A percentile compares a stretch with the other conserved stretches of the same genome.
These are phyloP conservation scores for Anguilla obscura DNA, from an alignment of 2,797 vertebrate species.

Conservation along the genomic window DNA sequence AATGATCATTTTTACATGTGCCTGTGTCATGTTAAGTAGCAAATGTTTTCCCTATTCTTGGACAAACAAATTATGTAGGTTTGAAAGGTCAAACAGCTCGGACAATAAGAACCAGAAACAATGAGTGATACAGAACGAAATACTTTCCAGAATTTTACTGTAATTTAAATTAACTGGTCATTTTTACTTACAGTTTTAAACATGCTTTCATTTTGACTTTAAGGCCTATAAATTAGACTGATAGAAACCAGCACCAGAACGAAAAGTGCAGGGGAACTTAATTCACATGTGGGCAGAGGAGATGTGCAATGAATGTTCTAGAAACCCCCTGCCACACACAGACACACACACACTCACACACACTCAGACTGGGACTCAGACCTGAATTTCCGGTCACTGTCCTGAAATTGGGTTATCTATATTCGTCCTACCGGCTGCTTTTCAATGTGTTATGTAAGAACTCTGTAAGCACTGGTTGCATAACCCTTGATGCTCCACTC, in stretches of 20 bases:
- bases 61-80: neutral
- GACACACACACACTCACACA: slow-evolving; percentile 16
- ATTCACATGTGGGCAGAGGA: slow-evolving; percentile 10
- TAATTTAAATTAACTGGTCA: neutral
- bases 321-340: neutral
- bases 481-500: slow-evolving; percentile 53
- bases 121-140: neutral
- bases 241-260: neutral
- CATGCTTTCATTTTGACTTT: neutral
- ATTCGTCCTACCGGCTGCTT: slow-evolving; percentile 67
- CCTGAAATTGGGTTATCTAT: slow-evolving; percentile 73
- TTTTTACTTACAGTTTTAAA: neutral
- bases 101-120: neutral
- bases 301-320: slow-evolving; percentile 13
- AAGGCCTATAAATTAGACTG: slow-evolving; percentile 3
- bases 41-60: neutral
- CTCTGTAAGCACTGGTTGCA: slow-evolving; percentile 63
- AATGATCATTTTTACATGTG: neutral
- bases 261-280: neutral
- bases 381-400: slow-evolving; percentile 33
- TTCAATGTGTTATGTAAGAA: slow-evolving; percentile 70
- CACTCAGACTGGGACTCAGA: slow-evolving; percentile 19
- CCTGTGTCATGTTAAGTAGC: neutral
- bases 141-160: neutral
- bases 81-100: neutral